Conservation (phyloP, 2,888 invertebrate species). For the Cataglyphis livida region DNA sequence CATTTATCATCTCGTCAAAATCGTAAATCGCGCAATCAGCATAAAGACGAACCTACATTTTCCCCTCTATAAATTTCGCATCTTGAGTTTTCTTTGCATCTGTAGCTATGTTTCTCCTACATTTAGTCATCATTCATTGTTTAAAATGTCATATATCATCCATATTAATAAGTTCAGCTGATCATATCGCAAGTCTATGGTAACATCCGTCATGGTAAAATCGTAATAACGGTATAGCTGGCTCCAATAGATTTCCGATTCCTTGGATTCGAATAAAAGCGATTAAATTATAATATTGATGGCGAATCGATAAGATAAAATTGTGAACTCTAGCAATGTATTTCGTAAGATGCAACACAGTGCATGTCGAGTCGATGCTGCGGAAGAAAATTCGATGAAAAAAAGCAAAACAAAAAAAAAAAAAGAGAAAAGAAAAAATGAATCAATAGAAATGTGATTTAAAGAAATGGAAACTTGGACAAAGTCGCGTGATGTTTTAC, state of each 20-base stretch:
- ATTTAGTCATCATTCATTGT: conserved; percentile 45
- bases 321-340: neutral
- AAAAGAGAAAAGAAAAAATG: conserved; percentile 66
- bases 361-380: conserved; percentile 70
- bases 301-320: conserved; percentile 1
- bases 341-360: conserved; percentile 43
- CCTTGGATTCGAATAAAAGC: neutral
- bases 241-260: conserved; percentile 13
- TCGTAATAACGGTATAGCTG: conserved; percentile 38
- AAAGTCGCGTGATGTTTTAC: conserved; percentile 87
- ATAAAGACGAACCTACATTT: conserved; percentile 38
- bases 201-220: neutral
- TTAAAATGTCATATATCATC: conserved; percentile 33
- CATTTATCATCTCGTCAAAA: conserved; percentile 25
- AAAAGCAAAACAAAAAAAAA: conserved; percentile 42
- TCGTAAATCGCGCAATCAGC: conserved; percentile 30
- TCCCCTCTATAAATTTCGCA: conserved; percentile 43
- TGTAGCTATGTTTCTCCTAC: conserved; percentile 29
- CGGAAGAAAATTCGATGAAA: conserved; percentile 59
- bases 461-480: conserved; percentile 79
- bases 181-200: conserved; percentile 6
- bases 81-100: conserved; percentile 44
- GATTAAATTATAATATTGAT: conserved; percentile 15
- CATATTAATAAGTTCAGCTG: conserved; percentile 6
- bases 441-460: conserved; percentile 71